Evolutionary conservation across 2,797 vertebrate genomes (phyloP).

Genomic region (Cynodonichthys magdalenae): DNA sequence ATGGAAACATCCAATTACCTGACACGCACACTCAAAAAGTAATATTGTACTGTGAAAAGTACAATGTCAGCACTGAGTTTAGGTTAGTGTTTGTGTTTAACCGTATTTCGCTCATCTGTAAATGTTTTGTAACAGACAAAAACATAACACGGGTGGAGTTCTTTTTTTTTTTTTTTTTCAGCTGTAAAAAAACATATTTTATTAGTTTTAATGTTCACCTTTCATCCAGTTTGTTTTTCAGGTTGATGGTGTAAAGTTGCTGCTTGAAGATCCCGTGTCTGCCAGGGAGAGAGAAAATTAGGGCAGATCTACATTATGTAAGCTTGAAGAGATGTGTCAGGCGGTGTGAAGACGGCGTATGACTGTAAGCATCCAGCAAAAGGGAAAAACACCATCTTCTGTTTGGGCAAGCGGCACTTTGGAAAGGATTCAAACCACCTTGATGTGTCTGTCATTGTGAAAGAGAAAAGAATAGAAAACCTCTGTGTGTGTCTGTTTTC

Average conservation of each 20-base stretch:
- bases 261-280: conserved; percentile 61
- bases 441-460: conserved; percentile 25
- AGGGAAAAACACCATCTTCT: conserved; percentile 56
- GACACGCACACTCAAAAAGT: conserved; percentile 40
- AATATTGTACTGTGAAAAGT: conserved; percentile 42
- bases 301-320: conserved; percentile 84
- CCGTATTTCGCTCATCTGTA: not conserved
- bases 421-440: conserved; percentile 44
- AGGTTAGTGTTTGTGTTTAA: conserved; percentile 5
- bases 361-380: conserved; percentile 72
- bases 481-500: conserved; percentile 45
- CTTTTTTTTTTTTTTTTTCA: not conserved
- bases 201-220: conserved; percentile 33
- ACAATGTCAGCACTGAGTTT: conserved; percentile 24
- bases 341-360: conserved; percentile 72
- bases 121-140: conserved; percentile 1
- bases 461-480: conserved; percentile 26
- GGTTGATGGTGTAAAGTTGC: conserved; percentile 60
- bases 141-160: not conserved
- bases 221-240: conserved; percentile 58
- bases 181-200: conserved; percentile 25
- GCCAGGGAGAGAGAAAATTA: conserved; percentile 71
- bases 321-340: conserved; percentile 81
- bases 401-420: conserved; percentile 36
- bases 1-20: conserved; percentile 78